A percentile compares a stretch with the other conserved stretches of the same genome.
These are phyloP conservation scores for Apocrypta bakeri DNA, from an alignment of 1,140 invertebrate genomes.

Conservation along the genomic window DNA sequence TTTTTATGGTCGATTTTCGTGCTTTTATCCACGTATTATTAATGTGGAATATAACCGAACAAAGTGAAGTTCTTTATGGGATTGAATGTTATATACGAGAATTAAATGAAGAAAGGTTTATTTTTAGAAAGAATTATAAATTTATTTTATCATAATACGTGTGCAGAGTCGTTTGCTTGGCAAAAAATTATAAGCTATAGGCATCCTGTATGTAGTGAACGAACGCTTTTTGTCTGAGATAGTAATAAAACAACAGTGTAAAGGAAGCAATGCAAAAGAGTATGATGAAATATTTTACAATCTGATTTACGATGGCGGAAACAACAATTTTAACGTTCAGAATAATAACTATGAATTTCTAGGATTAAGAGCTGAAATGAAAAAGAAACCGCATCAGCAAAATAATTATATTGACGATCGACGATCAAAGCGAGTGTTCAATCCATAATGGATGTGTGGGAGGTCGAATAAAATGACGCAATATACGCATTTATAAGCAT, in stretches of 20 bases:
- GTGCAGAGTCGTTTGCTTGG: neutral
- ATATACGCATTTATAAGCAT: too few species aligned
- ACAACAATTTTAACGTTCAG: neutral
- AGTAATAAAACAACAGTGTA: neutral
- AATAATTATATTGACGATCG: neutral
- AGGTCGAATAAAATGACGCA: too few species aligned
- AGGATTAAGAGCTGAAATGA: neutral
- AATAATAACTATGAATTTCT: neutral
- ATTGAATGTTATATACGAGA: too few species aligned
- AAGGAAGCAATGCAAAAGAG: neutral
- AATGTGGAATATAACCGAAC: too few species aligned
- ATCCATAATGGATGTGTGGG: neutral
- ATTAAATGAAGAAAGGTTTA: too few species aligned
- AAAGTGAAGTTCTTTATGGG: neutral
- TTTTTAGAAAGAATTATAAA: too few species aligned
- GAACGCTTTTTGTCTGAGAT: neutral
- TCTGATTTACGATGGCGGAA: neutral
- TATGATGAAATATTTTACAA: neutral
- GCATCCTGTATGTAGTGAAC: neutral
- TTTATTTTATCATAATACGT: too few species aligned
- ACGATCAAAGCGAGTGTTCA: neutral
- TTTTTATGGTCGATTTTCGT: too few species aligned
- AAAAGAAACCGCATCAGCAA: neutral
- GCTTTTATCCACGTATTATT: too few species aligned
- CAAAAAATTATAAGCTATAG: neutral